Evolutionary conservation across 2,113 vertebrate species (phyloP), one percentile per base, ranked within the genome.

Genomic region (Casuarius casuarius): DNA sequence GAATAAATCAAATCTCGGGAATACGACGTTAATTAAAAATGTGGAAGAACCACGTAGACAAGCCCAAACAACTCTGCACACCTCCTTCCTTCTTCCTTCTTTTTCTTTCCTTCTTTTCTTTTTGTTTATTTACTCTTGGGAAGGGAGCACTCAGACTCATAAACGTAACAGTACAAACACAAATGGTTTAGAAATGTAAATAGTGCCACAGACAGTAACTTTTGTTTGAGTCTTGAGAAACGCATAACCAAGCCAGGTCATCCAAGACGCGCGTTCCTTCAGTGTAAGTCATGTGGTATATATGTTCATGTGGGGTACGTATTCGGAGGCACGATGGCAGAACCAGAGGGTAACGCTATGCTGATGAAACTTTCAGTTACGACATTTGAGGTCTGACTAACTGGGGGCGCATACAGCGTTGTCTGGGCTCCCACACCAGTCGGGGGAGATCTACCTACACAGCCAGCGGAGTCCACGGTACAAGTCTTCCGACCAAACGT

Each of bases 141-240:
- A 95, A 10, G 28, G 35, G 79, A 93, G 92, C 56, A 89, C 38
- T 35, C n/a, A 26, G 23, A 21, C 66, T 94, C 29, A 83, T 77
- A 91, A 94, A 52, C 54, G 84, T 76, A 94, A 76, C 22, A 20
- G 40, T 54, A 91, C 54, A 73, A 85, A 94, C 70, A 87, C 48
- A 95, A 97, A 87, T 40, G 33, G 20, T 76, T 93, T 76, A 89
- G 76, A 95, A 72, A 82, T 79, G 67, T 76, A 95, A 95, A 95
- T 13, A 94, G 56, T 54, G 22, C 17, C 15, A n/a, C 7, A 76
- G 40, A 80, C 59, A 83, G 8, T 68, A 93, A 92, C 18, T 79
- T 38, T 42, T 66, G 6, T 44, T 9, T 31, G 11, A 91, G 74
- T 38, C 62, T 82, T 85, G 81, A 89, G 80, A 95, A 89, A 77